phyloP scores from a whole-genome alignment of 2,888 invertebrate species.

The Limnephilus rhombicus region DNA sequence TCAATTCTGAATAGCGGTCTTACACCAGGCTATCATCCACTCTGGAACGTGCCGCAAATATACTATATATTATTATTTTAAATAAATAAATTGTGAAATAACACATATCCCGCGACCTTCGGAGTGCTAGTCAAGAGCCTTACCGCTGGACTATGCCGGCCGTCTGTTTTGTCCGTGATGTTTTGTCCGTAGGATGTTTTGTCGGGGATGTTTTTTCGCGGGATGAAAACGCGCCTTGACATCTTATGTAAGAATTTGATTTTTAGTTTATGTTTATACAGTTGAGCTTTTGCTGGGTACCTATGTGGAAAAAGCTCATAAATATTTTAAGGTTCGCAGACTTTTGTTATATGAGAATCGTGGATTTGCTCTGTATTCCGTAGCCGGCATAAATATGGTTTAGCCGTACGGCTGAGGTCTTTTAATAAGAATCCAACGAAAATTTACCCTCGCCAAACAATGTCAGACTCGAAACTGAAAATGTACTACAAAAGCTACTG shows the following conservation, averaged over 20 bases:
- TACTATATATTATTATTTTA: too few species aligned
- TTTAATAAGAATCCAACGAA: constrained; percentile 30
- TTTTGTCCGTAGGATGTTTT: too few species aligned
- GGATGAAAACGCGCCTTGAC: too few species aligned
- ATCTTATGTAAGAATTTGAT: neutral
- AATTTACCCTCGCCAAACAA: constrained; percentile 37
- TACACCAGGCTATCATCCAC: too few species aligned
- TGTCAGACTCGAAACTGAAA: neutral
- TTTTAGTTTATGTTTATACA: neutral
- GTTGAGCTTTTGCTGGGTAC: neutral
- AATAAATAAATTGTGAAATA: too few species aligned
- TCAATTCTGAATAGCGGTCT: too few species aligned
- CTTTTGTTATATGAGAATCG: neutral
- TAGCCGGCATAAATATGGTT: constrained; percentile 34
- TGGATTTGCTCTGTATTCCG: constrained; percentile 18
- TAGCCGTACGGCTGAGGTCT: constrained; percentile 19
- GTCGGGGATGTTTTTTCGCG: too few species aligned
- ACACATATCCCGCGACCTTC: too few species aligned
- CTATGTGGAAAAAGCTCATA: neutral
- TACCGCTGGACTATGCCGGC: too few species aligned
- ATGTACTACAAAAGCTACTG: neutral
- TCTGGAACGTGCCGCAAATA: too few species aligned
- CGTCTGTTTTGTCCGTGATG: too few species aligned
- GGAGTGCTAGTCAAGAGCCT: too few species aligned
- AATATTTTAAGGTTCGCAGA: constrained; percentile 19